A percentile compares a stretch with the other conserved stretches of the same genome.
These are phyloP conservation scores for Sebastes hubbsi DNA, from an alignment of 2,797 vertebrate genomes.

Conservation along the genomic window DNA sequence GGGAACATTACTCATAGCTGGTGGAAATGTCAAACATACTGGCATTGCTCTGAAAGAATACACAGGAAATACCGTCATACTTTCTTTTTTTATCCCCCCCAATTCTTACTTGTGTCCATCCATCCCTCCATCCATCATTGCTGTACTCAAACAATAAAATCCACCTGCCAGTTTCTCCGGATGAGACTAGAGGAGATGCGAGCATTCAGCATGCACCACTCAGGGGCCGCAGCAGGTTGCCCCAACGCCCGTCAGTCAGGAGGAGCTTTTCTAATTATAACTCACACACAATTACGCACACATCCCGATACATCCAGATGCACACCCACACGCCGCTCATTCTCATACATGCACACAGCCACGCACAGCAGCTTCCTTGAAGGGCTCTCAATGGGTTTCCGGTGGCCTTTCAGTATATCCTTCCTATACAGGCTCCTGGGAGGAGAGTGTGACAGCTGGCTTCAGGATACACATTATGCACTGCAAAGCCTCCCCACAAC, in stretches of 20 bases:
- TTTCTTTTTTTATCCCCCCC: slow-evolving; percentile 27
- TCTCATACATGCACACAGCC: background rate
- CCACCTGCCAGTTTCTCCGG: slow-evolving; percentile 9
- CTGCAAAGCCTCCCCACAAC: background rate
- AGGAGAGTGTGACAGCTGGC: slow-evolving; percentile 30
- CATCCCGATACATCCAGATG: slow-evolving; percentile 1
- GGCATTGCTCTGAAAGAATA: slow-evolving; percentile 26
- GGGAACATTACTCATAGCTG: slow-evolving; percentile 58
- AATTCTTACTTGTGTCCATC: background rate
- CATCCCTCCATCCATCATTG: background rate
- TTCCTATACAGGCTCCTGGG: slow-evolving; percentile 32
- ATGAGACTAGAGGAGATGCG: slow-evolving; percentile 8
- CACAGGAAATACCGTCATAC: slow-evolving; percentile 34
- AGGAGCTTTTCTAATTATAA: slow-evolving; percentile 50
- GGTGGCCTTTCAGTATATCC: slow-evolving; percentile 51
- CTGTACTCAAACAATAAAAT: slow-evolving; percentile 13
- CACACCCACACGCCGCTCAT: background rate
- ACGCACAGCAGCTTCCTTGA: slow-evolving; percentile 21
- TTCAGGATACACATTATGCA: slow-evolving; percentile 30
- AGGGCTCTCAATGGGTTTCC: slow-evolving; percentile 52
- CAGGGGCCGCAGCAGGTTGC: slow-evolving; percentile 46
- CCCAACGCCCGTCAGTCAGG: slow-evolving; percentile 61
- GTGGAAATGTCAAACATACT: slow-evolving; percentile 56
- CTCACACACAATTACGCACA: slow-evolving; percentile 11
- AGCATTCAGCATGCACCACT: slow-evolving; percentile 44